Evolutionary conservation across 2,888 invertebrate genomes (phyloP), one percentile per base, ranked within the genome.

Genomic region (Pseudoips prasinana): DNA sequence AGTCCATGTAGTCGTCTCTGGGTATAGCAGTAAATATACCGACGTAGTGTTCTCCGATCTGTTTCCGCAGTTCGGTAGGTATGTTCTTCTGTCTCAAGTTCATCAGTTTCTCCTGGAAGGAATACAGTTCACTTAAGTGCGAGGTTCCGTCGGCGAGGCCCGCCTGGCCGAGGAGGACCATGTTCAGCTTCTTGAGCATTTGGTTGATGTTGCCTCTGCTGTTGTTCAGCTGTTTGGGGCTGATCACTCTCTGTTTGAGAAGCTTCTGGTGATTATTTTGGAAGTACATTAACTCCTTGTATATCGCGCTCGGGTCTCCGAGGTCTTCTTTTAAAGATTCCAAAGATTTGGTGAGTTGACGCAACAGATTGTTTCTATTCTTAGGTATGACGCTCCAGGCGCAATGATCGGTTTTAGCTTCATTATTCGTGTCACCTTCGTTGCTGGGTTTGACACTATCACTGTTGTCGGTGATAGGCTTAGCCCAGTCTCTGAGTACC

Each of bases 101-200:
- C 8, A 73, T 74, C 1, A 89, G 56, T 50, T 69, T 73, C 27
- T 74, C 58, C 22, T 78, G 70, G 9, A 86, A 68, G 0, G 67
- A 43, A 25, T 83, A 48, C 8, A 92, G 60, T 42, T 84, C 76
- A 2, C 65, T 79, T 10, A 91, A 58, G 54, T 90, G 90, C 38
- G 62, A 53, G 0, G 72, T 57, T 1, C 92, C 92, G 34, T 89
- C 84, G 2, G 76, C 76, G 10, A 92, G 80, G 0, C 91, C 92
- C 0, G 90, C 90, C 64, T 92, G 91, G 0, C 92, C 92, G 3
- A 92, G 64, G 3, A 92, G 69, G 18, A 92, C 83, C 84, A 90
- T 91, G 53, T 92, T 92, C 0, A 92, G 65, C 27, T 76, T 78
- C 32, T 77, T 89, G 1, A 90, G 63, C 55, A 81, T 73, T 25